Conservation (phyloP, 2,888 invertebrate species). For the Eucriotettix oculatus region DNA sequence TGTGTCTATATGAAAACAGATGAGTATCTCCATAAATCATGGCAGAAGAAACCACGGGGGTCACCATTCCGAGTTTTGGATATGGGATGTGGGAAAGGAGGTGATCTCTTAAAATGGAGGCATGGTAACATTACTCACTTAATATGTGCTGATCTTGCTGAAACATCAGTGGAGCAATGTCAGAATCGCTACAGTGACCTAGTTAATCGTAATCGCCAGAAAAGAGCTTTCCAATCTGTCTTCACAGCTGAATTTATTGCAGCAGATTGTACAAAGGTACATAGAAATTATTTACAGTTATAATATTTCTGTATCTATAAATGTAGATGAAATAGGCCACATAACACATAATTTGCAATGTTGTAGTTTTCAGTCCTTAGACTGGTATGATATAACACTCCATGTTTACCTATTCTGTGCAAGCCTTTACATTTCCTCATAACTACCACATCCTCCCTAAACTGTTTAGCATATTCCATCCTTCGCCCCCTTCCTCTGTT, state of each 20-base stretch:
- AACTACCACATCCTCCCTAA: too few relatives aligned
- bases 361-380: too few relatives aligned
- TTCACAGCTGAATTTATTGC: conserved; percentile 82
- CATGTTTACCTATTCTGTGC: too few relatives aligned
- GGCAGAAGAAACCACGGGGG: conserved; percentile 40
- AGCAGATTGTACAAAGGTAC: conserved; percentile 77
- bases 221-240: conserved; percentile 20
- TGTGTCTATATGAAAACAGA: conserved; percentile 15
- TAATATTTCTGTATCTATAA: too few relatives aligned
- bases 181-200: conserved; percentile 55
- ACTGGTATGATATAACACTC: too few relatives aligned
- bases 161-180: conserved; percentile 82
- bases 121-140: conserved; percentile 65
- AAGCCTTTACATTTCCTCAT: too few relatives aligned
- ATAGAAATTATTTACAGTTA: neutral
- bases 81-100: conserved; percentile 97
- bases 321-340: too few relatives aligned
- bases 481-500: too few relatives aligned
- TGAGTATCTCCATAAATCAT: conserved; percentile 45
- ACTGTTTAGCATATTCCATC: too few relatives aligned
- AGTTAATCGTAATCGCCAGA: conserved; percentile 15
- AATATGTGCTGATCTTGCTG: conserved; percentile 87
- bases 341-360: too few relatives aligned
- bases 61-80: conserved; percentile 62
- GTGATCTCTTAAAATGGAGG: conserved; percentile 93